Evolutionary conservation across 92 coral and sea anemone genomes (phyloP).

Genomic region (Epizoanthus stellaris): DNA sequence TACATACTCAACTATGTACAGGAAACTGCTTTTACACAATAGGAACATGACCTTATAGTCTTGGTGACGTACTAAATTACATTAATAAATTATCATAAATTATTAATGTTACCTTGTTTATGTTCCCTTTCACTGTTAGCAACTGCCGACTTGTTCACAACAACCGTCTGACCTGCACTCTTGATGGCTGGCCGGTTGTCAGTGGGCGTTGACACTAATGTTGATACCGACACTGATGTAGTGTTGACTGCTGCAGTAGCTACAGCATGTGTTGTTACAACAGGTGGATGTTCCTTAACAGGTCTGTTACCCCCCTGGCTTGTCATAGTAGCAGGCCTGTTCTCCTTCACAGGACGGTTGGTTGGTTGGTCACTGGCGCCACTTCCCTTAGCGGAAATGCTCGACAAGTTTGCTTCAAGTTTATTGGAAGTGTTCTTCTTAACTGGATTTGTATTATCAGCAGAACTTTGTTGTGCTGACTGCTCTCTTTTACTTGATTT

Average conservation of each 20-base stretch:
- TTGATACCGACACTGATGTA: slow-evolving; percentile 19
- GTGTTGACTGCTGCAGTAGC: slow-evolving; percentile 20
- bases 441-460: slow-evolving; percentile 30
- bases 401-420: not conserved
- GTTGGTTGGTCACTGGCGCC: slow-evolving; percentile 25
- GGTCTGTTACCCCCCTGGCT: slow-evolving; percentile 9
- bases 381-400: slow-evolving; percentile 7
- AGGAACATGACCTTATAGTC: not conserved
- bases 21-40: no score
- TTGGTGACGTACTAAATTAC: not conserved
- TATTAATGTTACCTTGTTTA: slow-evolving; percentile 56
- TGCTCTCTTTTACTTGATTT: slow-evolving; percentile 44
- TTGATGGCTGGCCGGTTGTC: slow-evolving; percentile 49
- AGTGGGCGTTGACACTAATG: slow-evolving; percentile 6
- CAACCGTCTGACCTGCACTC: slow-evolving; percentile 59
- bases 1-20: no score
- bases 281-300: not conserved
- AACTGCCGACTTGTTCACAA: slow-evolving; percentile 35
- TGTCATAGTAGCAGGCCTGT: not conserved
- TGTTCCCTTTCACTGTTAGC: slow-evolving; percentile 71
- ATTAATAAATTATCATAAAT: not conserved
- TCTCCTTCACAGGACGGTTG: not conserved
- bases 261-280: not conserved
- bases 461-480: slow-evolving; percentile 21
- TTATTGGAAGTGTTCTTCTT: slow-evolving; percentile 44